These are phyloP conservation scores for Mustela erminea DNA, from an alignment of 2,797 vertebrate genomes.

Conservation along the genomic window DNA sequence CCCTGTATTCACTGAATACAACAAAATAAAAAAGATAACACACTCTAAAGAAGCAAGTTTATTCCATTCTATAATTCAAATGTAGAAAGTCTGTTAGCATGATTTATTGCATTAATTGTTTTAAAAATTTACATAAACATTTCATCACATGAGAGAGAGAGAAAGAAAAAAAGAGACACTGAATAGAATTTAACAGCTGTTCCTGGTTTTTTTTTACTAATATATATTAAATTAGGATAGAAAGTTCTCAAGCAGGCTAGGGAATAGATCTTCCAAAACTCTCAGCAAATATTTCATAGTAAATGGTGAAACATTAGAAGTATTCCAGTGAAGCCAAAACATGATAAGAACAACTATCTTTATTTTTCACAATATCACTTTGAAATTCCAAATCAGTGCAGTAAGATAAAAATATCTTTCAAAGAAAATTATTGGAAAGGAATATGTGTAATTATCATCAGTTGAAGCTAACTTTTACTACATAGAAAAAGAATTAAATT, in stretches of 20 bases:
- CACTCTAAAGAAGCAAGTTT: not conserved
- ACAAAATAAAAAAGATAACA: not conserved
- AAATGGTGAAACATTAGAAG: not conserved
- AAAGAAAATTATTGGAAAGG: not conserved
- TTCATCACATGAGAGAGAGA: not conserved
- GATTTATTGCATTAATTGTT: conserved; percentile 17
- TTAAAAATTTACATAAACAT: conserved; percentile 11
- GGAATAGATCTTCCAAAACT: conserved; percentile 7
- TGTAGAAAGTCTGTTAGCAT: not conserved
- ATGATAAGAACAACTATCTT: not conserved
- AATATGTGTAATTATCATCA: not conserved
- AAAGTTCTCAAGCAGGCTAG: not conserved
- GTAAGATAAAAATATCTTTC: not conserved
- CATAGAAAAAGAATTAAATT: not conserved
- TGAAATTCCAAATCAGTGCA: conserved; percentile 9
- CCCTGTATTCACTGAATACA: not conserved
- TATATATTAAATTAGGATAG: not conserved
- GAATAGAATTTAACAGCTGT: not conserved
- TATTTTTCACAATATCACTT: not conserved
- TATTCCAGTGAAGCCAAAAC: not conserved
- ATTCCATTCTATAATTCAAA: not conserved
- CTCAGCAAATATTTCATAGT: conserved; percentile 30
- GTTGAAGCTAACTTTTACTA: not conserved
- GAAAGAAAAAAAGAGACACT: not conserved
- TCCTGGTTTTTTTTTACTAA: conserved; percentile 35